A percentile compares a stretch with the other conserved stretches of the same genome.
phyloP scores from a whole-genome alignment of 2,113 vertebrate species.

The Neotragus pygmaeus region DNA sequence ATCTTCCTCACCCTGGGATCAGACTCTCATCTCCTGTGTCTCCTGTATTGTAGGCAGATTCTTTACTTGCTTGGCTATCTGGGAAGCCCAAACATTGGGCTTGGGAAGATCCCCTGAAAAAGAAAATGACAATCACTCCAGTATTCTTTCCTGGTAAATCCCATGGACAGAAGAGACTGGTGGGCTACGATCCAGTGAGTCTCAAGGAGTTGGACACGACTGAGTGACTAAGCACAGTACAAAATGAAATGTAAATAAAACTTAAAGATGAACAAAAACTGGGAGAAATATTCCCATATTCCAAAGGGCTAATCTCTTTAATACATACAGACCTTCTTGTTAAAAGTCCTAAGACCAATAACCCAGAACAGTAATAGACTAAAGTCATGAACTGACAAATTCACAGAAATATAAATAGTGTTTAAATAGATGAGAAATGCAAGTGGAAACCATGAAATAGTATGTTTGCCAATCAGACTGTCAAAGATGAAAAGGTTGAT shows the following conservation, averaged over 20 bases:
- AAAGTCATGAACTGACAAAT: neutral
- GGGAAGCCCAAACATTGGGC: neutral
- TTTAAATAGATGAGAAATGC: neutral
- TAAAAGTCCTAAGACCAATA: neutral
- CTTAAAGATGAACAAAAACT: neutral
- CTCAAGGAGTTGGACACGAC: neutral
- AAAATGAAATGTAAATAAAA: conserved; percentile 34
- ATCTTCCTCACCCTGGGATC: neutral
- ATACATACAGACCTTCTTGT: neutral
- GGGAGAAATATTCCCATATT: neutral
- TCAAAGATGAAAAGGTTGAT: neutral
- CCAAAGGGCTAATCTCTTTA: neutral
- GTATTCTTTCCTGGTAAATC: neutral
- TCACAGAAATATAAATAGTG: neutral
- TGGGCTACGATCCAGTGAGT: neutral
- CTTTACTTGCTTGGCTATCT: neutral
- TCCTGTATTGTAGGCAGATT: neutral
- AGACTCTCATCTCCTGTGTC: neutral
- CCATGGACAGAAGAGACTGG: neutral
- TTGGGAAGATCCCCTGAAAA: neutral
- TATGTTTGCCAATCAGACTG: neutral
- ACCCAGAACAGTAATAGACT: neutral
- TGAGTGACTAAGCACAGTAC: neutral
- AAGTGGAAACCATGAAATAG: neutral
- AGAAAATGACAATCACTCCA: neutral